Conservation (phyloP, 1,140 invertebrate species). For the Bombyx mandarina region DNA sequence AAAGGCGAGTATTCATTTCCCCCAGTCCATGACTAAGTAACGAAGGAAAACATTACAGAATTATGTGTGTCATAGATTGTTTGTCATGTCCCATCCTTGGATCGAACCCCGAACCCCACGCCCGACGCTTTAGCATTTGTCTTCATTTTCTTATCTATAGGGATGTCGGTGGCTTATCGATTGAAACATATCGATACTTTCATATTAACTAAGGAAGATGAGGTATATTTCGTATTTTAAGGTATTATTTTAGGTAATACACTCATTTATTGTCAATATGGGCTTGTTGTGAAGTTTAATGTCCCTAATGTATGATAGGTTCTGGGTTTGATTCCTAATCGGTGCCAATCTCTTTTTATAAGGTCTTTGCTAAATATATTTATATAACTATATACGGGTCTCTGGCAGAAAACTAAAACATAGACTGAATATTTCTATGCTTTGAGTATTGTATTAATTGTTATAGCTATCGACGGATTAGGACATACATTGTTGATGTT, state of each 20-base stretch:
- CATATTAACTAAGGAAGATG: slow-evolving; percentile 3
- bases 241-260: background rate
- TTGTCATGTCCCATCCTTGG: slow-evolving; percentile 53
- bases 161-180: slow-evolving; percentile 16
- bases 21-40: slow-evolving; percentile 46
- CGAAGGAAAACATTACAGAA: slow-evolving; percentile 41
- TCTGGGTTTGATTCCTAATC: too few relatives aligned
- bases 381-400: too few relatives aligned
- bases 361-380: too few relatives aligned
- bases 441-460: too few relatives aligned
- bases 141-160: slow-evolving; percentile 59
- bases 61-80: slow-evolving; percentile 68
- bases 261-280: too few relatives aligned
- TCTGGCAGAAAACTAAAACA: too few relatives aligned
- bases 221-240: background rate
- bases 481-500: background rate
- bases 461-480: too few relatives aligned
- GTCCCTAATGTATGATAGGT: too few relatives aligned
- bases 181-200: slow-evolving; percentile 19
- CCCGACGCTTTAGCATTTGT: slow-evolving; percentile 52
- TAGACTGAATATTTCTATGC: too few relatives aligned
- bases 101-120: slow-evolving; percentile 48
- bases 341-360: too few relatives aligned
- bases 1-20: slow-evolving; percentile 5
- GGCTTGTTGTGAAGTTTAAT: too few relatives aligned